Evolutionary conservation across 2,888 invertebrate species (phyloP).

Genomic region (Lissonota sp.): DNA sequence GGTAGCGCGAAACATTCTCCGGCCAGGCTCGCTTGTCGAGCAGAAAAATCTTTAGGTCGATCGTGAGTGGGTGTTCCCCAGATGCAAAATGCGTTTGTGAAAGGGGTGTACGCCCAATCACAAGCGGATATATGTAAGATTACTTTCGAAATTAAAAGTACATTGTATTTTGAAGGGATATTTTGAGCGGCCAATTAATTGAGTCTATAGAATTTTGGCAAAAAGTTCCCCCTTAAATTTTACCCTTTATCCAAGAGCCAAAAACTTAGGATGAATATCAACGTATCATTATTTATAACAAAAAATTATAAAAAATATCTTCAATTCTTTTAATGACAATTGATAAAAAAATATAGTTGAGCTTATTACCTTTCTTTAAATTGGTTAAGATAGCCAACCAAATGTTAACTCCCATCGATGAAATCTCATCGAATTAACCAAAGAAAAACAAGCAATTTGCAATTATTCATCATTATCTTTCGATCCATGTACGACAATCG

Average conservation of each 20-base stretch:
- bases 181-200: too few species aligned
- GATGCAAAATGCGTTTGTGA: constrained; percentile 31
- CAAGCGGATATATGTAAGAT: neutral
- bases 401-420: neutral
- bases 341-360: too few species aligned
- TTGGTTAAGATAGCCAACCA: neutral
- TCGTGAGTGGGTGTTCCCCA: constrained; percentile 79
- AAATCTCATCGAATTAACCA: neutral
- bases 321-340: too few species aligned
- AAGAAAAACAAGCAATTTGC: neutral
- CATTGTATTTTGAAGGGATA: too few species aligned
- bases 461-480: constrained; percentile 10
- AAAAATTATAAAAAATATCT: too few species aligned
- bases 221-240: too few species aligned
- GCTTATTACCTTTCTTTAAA: too few species aligned
- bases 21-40: constrained; percentile 9
- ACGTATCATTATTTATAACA: too few species aligned
- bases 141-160: neutral
- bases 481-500: neutral
- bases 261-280: too few species aligned
- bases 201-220: too few species aligned
- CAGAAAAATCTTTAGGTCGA: constrained; percentile 40
- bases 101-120: constrained; percentile 19
- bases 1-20: constrained; percentile 44
- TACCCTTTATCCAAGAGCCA: too few species aligned